A percentile compares a stretch with the other conserved stretches of the same genome.
These are phyloP conservation scores for Dromococcyx pavoninus DNA, from an alignment of 2,797 vertebrate genomes.

Conservation along the genomic window DNA sequence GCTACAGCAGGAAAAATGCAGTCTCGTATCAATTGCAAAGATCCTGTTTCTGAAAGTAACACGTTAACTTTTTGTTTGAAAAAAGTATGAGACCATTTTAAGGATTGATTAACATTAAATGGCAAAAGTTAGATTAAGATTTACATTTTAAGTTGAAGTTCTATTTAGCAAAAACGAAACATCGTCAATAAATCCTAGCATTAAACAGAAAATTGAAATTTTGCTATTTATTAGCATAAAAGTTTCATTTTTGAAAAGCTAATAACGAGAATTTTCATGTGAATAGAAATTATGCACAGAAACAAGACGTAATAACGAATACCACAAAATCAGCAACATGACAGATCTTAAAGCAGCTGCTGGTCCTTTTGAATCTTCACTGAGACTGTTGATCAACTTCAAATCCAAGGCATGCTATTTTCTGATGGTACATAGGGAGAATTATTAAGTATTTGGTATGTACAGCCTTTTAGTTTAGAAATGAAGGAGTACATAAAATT, in stretches of 20 bases:
- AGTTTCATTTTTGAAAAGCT: conserved; percentile 26
- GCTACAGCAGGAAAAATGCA: background rate
- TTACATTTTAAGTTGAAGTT: background rate
- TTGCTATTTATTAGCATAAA: background rate
- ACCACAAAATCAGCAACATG: background rate
- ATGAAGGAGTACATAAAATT: conserved; percentile 2
- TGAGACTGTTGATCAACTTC: conserved; percentile 47
- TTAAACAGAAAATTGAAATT: conserved; percentile 9
- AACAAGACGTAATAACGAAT: conserved; percentile 9
- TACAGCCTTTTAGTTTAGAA: background rate
- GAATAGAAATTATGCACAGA: conserved; percentile 10
- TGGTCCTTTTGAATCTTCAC: conserved; percentile 26
- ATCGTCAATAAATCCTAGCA: conserved; percentile 20
- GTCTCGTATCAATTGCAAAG: background rate
- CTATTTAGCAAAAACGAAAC: background rate
- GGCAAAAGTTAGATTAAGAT: background rate
- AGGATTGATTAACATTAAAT: background rate
- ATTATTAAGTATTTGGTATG: background rate
- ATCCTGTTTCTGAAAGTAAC: background rate
- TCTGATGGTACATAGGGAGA: background rate
- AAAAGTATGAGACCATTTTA: background rate
- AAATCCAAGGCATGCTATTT: conserved; percentile 38
- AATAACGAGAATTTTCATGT: conserved; percentile 34
- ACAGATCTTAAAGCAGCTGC: conserved; percentile 20
- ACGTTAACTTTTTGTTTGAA: background rate